Evolutionary conservation across 2,113 vertebrate species (phyloP).

Genomic region (human (Homo sapiens)): GRCh38 chr1:147934501-147935000

Average conservation of each 20-base stretch:
- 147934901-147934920: background rate
- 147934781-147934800: background rate
- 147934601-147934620: background rate
- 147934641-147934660: constrained; percentile 12
- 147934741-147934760: background rate
- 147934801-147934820: background rate
- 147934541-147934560: background rate
- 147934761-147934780: background rate
- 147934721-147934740: background rate
- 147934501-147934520: background rate
- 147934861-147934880: background rate
- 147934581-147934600: background rate
- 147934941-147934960: background rate
- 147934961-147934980: background rate
- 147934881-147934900: background rate
- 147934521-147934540: background rate
- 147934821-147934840: background rate
- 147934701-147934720: background rate
- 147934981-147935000: background rate
- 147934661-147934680: too few relatives aligned
- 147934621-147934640: background rate
- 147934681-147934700: too few relatives aligned
- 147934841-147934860: background rate
- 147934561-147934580: background rate
- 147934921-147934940: background rate